A percentile compares a stretch with the other conserved stretches of the same genome.
Evolutionary conservation across 1,140 invertebrate species (phyloP).

Genomic region (Rhagoletis pomonella): DNA sequence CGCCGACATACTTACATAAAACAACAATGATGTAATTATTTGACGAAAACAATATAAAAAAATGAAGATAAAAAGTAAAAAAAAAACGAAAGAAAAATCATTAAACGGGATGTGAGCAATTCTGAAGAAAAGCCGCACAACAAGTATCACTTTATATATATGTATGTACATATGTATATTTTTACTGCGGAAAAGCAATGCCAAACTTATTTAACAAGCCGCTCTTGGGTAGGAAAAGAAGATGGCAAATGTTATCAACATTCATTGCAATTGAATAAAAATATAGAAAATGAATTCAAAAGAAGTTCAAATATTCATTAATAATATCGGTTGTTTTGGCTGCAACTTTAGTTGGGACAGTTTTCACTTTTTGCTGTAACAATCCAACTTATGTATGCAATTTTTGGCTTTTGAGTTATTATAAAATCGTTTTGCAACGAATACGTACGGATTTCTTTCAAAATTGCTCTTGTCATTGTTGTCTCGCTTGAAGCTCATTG

Average conservation of each 20-base stretch:
- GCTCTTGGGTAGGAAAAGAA: background rate
- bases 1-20: background rate
- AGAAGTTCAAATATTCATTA: too few species aligned
- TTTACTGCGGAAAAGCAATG: too few species aligned
- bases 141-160: background rate
- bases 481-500: constrained; percentile 22
- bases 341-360: too few species aligned
- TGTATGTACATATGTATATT: background rate
- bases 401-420: background rate
- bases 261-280: constrained; percentile 8
- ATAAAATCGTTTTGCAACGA: background rate
- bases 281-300: background rate
- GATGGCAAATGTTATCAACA: background rate
- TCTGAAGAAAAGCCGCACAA: background rate
- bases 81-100: background rate
- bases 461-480: constrained; percentile 36
- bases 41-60: background rate
- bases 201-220: too few species aligned
- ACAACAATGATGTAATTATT: background rate
- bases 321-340: too few species aligned
- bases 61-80: background rate
- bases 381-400: too few species aligned
- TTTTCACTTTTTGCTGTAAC: too few species aligned
- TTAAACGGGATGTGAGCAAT: background rate
- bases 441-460: background rate